Base-by-base conservation (phyloP, 2,113 vertebrate genomes). In the Nycticorax nycticorax region DNA sequence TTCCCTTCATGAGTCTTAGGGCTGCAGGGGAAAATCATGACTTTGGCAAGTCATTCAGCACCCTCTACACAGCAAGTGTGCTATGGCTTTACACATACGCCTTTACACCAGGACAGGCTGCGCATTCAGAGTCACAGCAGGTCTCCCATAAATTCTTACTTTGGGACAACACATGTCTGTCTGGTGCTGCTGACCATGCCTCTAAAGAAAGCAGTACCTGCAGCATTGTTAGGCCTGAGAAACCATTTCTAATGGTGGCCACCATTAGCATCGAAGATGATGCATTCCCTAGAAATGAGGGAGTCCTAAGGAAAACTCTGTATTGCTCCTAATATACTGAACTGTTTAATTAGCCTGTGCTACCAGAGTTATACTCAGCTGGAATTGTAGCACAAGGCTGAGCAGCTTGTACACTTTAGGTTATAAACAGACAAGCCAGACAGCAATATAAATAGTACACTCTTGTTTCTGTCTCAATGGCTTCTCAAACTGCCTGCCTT, bases 111-210 rank as follows among this genome's bases (percentile, higher is more conserved):
- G 53, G 71, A 43, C 14, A 33, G 62, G 22, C 26, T 63, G n/a
- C 0, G 0, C 0, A 0, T 32, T 20, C 26, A 12, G 64, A 64
- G 62, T 7, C 52, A 55, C 26, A n/a, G 62, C 0, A 4, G 0
- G 6, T 45, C 5, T 64, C 45, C 21, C 14, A 23, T 39, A 56
- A 72, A 79, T 56, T 82, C 67, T 79, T 27, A 7, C 28, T 37
- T n/a, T 2, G 17, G 27, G 41, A 41, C 23, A n/a, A 9, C 0
- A 10, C 27, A 43, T 13, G 4, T 6, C n/a, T 63, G 39, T 2
- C 39, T 83, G 39, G 20, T 43, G 30, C 21, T 52, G 33, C 62
- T 39, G 20, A 12, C 15, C 22, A 11, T 23, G 16, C 14, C 43
- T 56, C 15, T 52, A 52, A 87, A 89, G 39, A 68, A 64, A 76